phyloP scores from a whole-genome alignment of 2,888 invertebrate genomes.

The Tortrix viridana region DNA sequence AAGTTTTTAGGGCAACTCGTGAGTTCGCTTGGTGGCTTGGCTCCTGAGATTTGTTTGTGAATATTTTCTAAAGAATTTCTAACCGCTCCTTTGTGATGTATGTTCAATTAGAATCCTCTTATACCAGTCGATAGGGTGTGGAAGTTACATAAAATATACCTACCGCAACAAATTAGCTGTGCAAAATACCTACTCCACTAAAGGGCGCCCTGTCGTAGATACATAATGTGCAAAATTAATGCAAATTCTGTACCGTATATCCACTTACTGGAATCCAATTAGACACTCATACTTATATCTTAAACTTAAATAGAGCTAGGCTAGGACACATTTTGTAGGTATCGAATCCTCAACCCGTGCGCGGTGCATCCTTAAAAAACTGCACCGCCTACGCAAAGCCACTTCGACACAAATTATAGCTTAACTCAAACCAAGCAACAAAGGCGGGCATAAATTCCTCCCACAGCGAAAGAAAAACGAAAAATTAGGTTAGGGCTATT shows the following conservation, averaged over 20 bases:
- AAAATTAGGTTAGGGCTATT: conserved; percentile 60
- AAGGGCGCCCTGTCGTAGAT: too few species aligned
- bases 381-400: conserved; percentile 7
- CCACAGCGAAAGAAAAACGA: conserved; percentile 66
- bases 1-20: conserved; percentile 74
- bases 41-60: conserved; percentile 71
- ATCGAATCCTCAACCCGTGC: too few species aligned
- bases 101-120: too few species aligned
- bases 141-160: too few species aligned
- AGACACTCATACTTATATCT: conserved; percentile 8
- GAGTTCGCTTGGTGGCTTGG: conserved; percentile 55
- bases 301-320: neutral
- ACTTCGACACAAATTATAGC: conserved; percentile 30
- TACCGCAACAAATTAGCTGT: too few species aligned
- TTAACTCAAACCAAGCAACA: conserved; percentile 33
- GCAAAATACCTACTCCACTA: too few species aligned
- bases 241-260: too few species aligned
- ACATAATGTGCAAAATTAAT: too few species aligned
- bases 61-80: conserved; percentile 60
- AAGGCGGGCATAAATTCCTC: conserved; percentile 53
- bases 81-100: conserved; percentile 41
- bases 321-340: neutral
- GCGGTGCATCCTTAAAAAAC: neutral
- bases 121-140: too few species aligned
- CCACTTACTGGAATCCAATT: conserved; percentile 30